Conservation (phyloP, 92 coral and sea anemone genomes). For the Epizoanthus illoricatus region DNA sequence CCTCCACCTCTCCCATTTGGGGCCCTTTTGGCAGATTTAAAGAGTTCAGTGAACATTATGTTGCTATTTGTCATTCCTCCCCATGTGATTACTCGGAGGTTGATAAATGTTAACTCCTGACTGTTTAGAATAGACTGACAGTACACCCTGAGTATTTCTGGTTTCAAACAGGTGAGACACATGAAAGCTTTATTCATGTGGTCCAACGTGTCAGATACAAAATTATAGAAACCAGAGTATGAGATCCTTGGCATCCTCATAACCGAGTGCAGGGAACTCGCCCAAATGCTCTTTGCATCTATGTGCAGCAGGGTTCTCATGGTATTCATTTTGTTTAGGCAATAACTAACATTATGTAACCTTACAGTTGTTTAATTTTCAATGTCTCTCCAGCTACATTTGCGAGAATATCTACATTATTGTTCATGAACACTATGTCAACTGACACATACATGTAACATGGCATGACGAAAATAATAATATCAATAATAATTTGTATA, state of each 20-base stretch:
- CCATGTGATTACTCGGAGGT: neutral
- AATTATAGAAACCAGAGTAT: too few relatives aligned
- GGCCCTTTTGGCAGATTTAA: neutral
- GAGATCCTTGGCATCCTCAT: neutral
- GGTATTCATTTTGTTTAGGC: constrained; percentile 36
- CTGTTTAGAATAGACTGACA: constrained; percentile 20
- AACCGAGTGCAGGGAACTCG: constrained; percentile 24
- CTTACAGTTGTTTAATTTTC: constrained; percentile 18
- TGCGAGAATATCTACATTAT: neutral
- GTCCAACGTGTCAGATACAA: too few relatives aligned
- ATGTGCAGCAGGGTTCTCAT: constrained; percentile 36
- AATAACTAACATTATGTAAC: constrained; percentile 10
- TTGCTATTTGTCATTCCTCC: neutral
- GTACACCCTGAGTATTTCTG: too few relatives aligned
- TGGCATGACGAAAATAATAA: neutral
- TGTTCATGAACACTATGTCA: neutral
- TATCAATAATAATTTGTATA: too few relatives aligned
- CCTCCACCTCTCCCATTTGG: neutral
- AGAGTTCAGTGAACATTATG: neutral
- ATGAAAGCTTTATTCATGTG: too few relatives aligned
- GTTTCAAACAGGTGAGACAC: too few relatives aligned
- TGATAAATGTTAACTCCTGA: neutral
- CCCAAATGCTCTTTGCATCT: neutral
- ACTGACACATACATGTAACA: neutral
- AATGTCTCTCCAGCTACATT: constrained; percentile 1